Evolutionary conservation across 2,888 invertebrate species (phyloP).

Genomic region (Sarcophaga carnaria): DNA sequence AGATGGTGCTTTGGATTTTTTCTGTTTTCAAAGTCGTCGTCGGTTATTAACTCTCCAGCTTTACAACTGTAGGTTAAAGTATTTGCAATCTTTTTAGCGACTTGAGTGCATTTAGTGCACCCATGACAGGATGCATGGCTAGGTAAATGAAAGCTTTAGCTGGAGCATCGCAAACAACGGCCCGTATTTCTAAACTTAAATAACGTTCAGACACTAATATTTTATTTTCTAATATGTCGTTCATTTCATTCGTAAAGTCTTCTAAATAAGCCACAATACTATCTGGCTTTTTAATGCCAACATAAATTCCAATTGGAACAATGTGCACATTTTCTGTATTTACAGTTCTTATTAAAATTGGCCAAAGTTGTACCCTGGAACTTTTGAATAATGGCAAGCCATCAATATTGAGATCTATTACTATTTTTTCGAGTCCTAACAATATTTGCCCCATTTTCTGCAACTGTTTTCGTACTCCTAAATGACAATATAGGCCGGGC

Average conservation of each 20-base stretch:
- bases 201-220: neutral
- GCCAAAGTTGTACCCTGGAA: too few relatives aligned
- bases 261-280: slow-evolving; percentile 5
- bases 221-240: slow-evolving; percentile 2
- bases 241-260: slow-evolving; percentile 30
- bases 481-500: slow-evolving; percentile 17
- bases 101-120: slow-evolving; percentile 45
- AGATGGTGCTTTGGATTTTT: slow-evolving; percentile 20
- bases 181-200: slow-evolving; percentile 15
- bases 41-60: slow-evolving; percentile 30
- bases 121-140: slow-evolving; percentile 38
- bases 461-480: slow-evolving; percentile 20
- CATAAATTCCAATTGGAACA: slow-evolving; percentile 37
- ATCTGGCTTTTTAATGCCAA: slow-evolving; percentile 26
- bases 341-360: too few relatives aligned
- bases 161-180: slow-evolving; percentile 45
- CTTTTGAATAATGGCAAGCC: too few relatives aligned
- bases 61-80: slow-evolving; percentile 28
- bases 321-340: slow-evolving; percentile 6
- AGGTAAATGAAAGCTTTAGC: slow-evolving; percentile 4
- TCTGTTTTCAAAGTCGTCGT: slow-evolving; percentile 28
- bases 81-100: slow-evolving; percentile 32
- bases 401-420: neutral
- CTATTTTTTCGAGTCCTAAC: too few relatives aligned
- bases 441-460: neutral